A percentile compares a stretch with the other conserved stretches of the same genome.
Evolutionary conservation across 2,888 invertebrate species (phyloP).

Genomic region (Campoplex capitator): DNA sequence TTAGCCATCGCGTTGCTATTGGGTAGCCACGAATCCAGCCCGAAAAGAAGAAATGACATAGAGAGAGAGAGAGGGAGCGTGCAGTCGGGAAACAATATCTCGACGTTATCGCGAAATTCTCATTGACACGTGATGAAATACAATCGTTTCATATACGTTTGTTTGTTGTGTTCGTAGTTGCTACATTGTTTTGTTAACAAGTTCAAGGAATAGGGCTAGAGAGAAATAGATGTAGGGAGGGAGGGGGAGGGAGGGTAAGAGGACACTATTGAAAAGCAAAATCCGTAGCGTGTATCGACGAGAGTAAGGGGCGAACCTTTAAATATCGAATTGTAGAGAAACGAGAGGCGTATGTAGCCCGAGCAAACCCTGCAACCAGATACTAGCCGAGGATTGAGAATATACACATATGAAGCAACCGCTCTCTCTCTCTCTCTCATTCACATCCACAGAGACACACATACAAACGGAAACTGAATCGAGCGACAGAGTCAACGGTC

Average conservation of each 20-base stretch:
- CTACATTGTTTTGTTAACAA: neutral
- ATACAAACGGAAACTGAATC: slow-evolving; percentile 7
- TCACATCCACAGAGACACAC: too few relatives aligned
- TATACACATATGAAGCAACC: neutral
- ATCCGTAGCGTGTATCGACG: neutral
- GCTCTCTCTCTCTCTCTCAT: neutral
- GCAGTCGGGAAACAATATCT: neutral
- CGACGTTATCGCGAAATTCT: slow-evolving; percentile 1
- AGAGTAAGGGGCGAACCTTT: neutral
- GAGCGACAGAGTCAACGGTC: neutral
- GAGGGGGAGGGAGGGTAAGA: neutral
- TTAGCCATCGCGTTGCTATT: neutral
- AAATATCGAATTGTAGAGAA: slow-evolving; percentile 37
- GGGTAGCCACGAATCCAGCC: neutral
- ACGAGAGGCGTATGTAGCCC: neutral
- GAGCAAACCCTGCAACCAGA: neutral
- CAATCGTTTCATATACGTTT: neutral
- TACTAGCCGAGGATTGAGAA: neutral
- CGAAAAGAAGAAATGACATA: neutral
- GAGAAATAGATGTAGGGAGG: neutral
- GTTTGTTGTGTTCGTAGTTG: slow-evolving; percentile 2
- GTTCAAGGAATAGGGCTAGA: neutral
- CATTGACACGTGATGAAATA: slow-evolving; percentile 1
- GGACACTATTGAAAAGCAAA: slow-evolving; percentile 32
- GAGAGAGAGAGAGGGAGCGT: neutral